Evolutionary conservation across 2,888 invertebrate genomes (phyloP).

Genomic region (Dicycla oo): DNA sequence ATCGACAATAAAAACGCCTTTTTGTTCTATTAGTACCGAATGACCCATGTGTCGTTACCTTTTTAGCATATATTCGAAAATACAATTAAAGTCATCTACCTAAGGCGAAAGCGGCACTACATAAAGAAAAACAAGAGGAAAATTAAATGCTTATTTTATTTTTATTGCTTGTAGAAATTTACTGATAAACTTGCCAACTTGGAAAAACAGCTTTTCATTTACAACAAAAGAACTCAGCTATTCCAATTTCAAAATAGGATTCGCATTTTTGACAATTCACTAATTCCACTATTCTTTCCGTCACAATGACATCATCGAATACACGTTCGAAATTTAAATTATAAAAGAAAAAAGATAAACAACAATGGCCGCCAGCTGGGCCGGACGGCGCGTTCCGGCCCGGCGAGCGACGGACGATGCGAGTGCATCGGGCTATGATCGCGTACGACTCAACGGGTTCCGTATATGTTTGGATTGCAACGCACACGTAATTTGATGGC

Average conservation of each 20-base stretch:
- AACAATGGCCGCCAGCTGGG: constrained; percentile 68
- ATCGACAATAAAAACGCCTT: neutral
- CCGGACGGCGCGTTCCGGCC: constrained; percentile 75
- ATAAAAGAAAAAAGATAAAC: constrained; percentile 53
- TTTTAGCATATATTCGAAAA: neutral
- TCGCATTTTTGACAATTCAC: constrained; percentile 35
- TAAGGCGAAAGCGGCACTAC: neutral
- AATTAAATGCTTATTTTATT: constrained; percentile 39
- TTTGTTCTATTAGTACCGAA: neutral
- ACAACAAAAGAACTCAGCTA: constrained; percentile 21
- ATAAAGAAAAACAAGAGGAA: constrained; percentile 19
- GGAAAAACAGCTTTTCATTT: neutral
- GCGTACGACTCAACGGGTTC: constrained; percentile 59
- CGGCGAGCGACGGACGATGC: constrained; percentile 74
- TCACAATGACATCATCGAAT: constrained; percentile 51
- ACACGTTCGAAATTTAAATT: constrained; percentile 65
- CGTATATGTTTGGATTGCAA: constrained; percentile 51
- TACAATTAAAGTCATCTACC: neutral
- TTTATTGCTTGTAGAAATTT: neutral
- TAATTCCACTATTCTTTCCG: constrained; percentile 45
- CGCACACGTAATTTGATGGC: constrained; percentile 53
- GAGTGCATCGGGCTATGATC: constrained; percentile 74
- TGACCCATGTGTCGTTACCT: neutral
- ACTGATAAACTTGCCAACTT: neutral
- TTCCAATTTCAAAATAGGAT: constrained; percentile 36